Percentiles rank a stretch among this genome's conserved stretches.
These are phyloP conservation scores for Xerus inauris DNA, from an alignment of 2,113 vertebrate genomes.

Conservation along the genomic window DNA sequence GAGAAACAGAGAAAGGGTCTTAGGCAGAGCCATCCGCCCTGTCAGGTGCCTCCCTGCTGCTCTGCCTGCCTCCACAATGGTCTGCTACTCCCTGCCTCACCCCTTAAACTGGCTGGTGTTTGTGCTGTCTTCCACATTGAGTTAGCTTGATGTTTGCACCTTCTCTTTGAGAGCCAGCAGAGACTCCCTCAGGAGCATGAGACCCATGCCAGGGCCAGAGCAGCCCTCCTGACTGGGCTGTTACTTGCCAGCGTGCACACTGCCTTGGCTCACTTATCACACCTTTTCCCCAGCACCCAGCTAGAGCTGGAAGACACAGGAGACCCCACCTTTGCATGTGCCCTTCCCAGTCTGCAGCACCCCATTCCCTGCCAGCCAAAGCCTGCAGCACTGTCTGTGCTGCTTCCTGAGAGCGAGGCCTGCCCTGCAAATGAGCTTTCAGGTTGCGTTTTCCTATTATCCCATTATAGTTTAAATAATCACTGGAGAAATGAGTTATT, in stretches of 20 bases:
- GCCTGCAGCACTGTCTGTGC: background rate
- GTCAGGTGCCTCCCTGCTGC: background rate
- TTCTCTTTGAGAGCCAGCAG: background rate
- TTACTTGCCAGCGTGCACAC: background rate
- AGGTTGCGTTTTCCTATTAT: background rate
- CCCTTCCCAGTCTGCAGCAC: background rate
- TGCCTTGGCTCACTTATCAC: background rate
- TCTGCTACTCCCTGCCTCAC: background rate
- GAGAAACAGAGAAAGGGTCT: background rate
- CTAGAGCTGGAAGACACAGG: background rate
- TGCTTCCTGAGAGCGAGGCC: background rate
- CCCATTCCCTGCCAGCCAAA: background rate
- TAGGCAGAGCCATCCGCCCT: background rate
- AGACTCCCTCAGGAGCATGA: background rate
- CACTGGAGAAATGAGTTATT: background rate
- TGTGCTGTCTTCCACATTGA: background rate
- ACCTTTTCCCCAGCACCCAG: background rate
- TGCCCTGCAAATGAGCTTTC: background rate
- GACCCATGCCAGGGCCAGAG: background rate
- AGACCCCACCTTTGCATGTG: background rate
- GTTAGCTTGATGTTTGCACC: background rate
- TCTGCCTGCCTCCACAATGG: background rate
- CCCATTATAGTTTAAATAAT: background rate
- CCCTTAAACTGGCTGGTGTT: background rate
- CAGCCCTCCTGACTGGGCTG: background rate